Evolutionary conservation across 2,888 invertebrate species (phyloP).

Genomic region (Antheraea yamamai): DNA sequence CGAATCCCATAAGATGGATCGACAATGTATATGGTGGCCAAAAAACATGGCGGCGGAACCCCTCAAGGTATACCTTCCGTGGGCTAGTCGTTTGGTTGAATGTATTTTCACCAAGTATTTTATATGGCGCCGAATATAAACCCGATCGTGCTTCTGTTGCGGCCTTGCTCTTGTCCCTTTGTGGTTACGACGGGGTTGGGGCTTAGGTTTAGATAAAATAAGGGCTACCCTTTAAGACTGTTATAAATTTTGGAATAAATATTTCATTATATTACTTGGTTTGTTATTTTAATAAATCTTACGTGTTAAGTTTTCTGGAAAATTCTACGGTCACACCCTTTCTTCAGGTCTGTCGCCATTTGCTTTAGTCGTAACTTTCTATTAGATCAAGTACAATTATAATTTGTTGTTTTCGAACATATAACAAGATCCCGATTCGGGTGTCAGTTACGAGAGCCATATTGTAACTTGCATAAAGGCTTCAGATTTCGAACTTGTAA

Average conservation of each 20-base stretch:
- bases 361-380: too few relatives aligned
- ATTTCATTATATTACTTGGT: neutral
- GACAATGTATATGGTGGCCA: conserved; percentile 27
- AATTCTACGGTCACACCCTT: too few relatives aligned
- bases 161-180: conserved; percentile 30
- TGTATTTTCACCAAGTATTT: conserved; percentile 37
- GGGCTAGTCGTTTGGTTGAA: conserved; percentile 56
- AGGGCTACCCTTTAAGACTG: conserved; percentile 19
- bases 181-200: conserved; percentile 3
- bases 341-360: too few relatives aligned
- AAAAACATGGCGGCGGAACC: conserved; percentile 53
- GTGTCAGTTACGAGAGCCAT: too few relatives aligned
- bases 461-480: too few relatives aligned
- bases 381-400: too few relatives aligned
- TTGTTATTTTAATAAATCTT: conserved; percentile 4
- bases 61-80: conserved; percentile 44
- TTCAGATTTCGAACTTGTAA: too few relatives aligned
- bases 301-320: too few relatives aligned
- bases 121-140: conserved; percentile 36
- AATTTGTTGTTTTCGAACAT: too few relatives aligned
- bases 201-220: conserved; percentile 6
- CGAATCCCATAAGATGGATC: conserved; percentile 29
- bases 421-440: too few relatives aligned
- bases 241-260: conserved; percentile 14
- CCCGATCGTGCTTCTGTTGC: conserved; percentile 33